A percentile compares a stretch with the other conserved stretches of the same genome.
Conservation (phyloP, 1,140 invertebrate genomes). For the Diachasmimorpha longicaudata region DNA sequence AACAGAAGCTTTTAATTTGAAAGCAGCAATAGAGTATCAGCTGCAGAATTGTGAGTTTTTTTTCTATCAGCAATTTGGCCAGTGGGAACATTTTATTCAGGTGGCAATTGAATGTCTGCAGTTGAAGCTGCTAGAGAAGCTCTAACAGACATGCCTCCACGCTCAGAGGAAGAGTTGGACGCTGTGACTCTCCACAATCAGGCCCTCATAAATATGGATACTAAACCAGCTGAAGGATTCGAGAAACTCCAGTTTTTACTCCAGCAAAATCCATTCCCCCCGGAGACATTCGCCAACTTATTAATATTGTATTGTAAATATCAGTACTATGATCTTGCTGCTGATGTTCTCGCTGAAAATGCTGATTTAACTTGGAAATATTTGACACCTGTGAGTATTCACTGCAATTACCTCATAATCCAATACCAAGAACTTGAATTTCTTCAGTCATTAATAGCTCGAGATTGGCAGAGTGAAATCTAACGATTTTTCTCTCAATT, state of each 20-base stretch:
- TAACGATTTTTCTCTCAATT: too few species aligned
- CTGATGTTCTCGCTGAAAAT: constrained; percentile 98
- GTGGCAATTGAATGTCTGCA: neutral
- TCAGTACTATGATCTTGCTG: constrained; percentile 97
- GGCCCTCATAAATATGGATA: constrained; percentile 93
- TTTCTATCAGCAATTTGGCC: too few species aligned
- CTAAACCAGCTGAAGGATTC: constrained; percentile 90
- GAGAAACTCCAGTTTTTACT: constrained; percentile 97
- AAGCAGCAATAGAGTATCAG: constrained; percentile 98
- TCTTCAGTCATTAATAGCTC: too few species aligned
- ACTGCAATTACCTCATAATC: neutral
- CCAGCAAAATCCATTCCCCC: constrained; percentile 95
- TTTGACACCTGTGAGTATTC: constrained; percentile 77
- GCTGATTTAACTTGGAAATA: constrained; percentile 97
- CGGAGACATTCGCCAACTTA: constrained; percentile 97
- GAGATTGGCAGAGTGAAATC: too few species aligned
- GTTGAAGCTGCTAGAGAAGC: constrained; percentile 91
- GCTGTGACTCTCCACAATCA: constrained; percentile 98
- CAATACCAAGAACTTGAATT: neutral
- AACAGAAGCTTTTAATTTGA: constrained; percentile 98
- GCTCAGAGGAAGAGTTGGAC: constrained; percentile 96
- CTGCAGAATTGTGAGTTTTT: constrained; percentile 67
- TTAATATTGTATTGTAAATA: constrained; percentile 96
- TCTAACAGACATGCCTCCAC: constrained; percentile 96
- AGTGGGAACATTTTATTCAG: too few species aligned